Conservation (phyloP, 2,888 invertebrate species). For the Chymomyza fuscimana region DNA sequence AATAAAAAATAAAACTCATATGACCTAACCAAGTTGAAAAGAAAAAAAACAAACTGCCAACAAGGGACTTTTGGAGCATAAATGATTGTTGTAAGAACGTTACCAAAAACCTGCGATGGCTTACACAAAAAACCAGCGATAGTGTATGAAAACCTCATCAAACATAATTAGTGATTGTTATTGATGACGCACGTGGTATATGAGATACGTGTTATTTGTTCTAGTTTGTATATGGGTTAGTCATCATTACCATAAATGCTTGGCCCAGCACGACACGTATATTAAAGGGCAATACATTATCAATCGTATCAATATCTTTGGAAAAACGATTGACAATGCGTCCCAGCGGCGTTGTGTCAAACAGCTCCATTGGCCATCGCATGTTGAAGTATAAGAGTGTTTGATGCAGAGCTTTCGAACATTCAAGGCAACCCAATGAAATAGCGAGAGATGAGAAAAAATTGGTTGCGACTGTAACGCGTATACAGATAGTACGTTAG, state of each 20-base stretch:
- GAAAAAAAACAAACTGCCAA: too few species aligned
- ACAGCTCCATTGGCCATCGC: conserved; percentile 87
- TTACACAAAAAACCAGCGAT: too few species aligned
- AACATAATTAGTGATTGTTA: background rate
- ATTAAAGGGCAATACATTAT: conserved; percentile 81
- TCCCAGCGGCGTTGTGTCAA: conserved; percentile 89
- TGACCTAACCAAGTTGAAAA: too few species aligned
- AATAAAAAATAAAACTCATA: too few species aligned
- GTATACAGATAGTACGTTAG: background rate
- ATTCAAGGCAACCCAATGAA: conserved; percentile 80
- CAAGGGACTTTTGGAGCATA: too few species aligned
- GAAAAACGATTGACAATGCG: conserved; percentile 86
- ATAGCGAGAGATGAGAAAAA: conserved; percentile 78
- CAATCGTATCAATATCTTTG: conserved; percentile 83
- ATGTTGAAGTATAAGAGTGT: conserved; percentile 83
- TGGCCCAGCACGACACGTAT: conserved; percentile 78
- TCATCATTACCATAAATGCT: conserved; percentile 79
- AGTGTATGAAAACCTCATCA: too few species aligned
- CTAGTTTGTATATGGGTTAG: background rate
- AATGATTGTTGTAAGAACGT: too few species aligned
- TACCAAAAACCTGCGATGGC: too few species aligned
- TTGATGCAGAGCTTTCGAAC: conserved; percentile 83
- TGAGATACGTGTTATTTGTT: background rate
- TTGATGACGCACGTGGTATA: background rate
- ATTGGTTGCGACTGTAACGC: conserved; percentile 72